Evolutionary conservation across 2,797 vertebrate species (phyloP), one percentile per base, ranked within the genome.

Genomic region (Trachurus trachurus): DNA sequence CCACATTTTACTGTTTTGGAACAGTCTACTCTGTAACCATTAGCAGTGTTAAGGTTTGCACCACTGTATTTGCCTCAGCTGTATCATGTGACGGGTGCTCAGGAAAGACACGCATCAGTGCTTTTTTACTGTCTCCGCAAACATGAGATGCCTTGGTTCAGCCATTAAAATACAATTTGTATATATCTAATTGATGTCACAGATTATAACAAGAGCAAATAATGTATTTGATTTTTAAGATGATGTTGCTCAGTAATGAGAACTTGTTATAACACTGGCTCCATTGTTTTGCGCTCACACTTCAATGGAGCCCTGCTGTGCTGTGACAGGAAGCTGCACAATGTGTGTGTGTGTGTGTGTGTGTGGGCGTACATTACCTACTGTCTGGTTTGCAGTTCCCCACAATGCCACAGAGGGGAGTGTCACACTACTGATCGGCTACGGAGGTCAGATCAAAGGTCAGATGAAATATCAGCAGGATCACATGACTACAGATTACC

Each of bases 401-500:
- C 44, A 22, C 5, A 3, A n/a, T 34, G 29, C 54, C 73, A 62
- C 49, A 34, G 56, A 77, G 74, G 1, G 42, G 42, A 45, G 59
- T 31, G 63, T 64, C 63, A 45, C 34, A 40, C 62, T 2, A 4
- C 39, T 39, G 16, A 71, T 74, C 39, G 17, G 22, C 16, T 13
- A 7, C 50, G 19, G 40, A 39, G 60, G 54, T 42, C 31, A 52
- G 31, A 57, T 71, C 37, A 53, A 21, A 74, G 71, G 68, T 61
- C 59, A 54, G 59, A 40, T 60, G 57, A 56, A 29, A 68, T 39
- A 47, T 71, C 13, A 59, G 5, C 4, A 4, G 3, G 40, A 26
- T 11, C 62, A 49, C 66, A 76, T 65, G 79, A 47, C 50, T 11
- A 9, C 15, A 65, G 65, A 65, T 83, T 76, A 82, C 8, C 60